Base-by-base conservation (phyloP, 1,140 invertebrate species). In the Steinernema khuongi region DNA sequence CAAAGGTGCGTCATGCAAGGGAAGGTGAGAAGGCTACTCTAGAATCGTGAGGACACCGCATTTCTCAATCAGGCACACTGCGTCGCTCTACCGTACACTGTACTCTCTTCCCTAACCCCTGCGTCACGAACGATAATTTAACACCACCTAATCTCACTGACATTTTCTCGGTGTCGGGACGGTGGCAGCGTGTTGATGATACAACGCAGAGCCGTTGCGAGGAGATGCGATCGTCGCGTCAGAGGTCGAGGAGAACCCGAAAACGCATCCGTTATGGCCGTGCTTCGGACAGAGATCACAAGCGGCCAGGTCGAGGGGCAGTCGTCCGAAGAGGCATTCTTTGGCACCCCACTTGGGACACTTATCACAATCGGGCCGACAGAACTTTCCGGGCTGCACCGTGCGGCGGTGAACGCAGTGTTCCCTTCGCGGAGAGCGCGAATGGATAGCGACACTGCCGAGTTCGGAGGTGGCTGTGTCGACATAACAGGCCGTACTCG, bases 221-320 rank as follows among this genome's bases (percentile, higher is more conserved):
- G 11, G 11, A 4, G 11, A 17, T 11, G 14, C 50, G 19, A 60
- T 22, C 22, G 50, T 17, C 22, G 50, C 26, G 22, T 60, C 50
- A 17, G 50, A 60, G 26, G 50, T 60, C 50, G 50, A 60, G 11
- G 50, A 60, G 26, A 44, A 66, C 7, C 43, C 44, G 41, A 79
- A 79, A 19, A 71, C 30, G 76, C 77, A 79, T 36, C 77, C 77
- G 31, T 30, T 29, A 31, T 60, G 74, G n/a, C 77, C 77, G 74
- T 81, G 71, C 36, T 81, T 79, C 14, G 77, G 78, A 67, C 77
- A 79, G n/a, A 68, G 19, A 78, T 79, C 77, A 67, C 77, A 79
- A 19, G 30, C 26, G 32, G 31, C 67, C 31, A 79, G 32, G 29
- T 80, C 67, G 26, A 43, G 70, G 31, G 41, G 77, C n/a, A 44